These are phyloP conservation scores for Charina bottae DNA, from an alignment of 2,113 vertebrate species.

Conservation along the genomic window DNA sequence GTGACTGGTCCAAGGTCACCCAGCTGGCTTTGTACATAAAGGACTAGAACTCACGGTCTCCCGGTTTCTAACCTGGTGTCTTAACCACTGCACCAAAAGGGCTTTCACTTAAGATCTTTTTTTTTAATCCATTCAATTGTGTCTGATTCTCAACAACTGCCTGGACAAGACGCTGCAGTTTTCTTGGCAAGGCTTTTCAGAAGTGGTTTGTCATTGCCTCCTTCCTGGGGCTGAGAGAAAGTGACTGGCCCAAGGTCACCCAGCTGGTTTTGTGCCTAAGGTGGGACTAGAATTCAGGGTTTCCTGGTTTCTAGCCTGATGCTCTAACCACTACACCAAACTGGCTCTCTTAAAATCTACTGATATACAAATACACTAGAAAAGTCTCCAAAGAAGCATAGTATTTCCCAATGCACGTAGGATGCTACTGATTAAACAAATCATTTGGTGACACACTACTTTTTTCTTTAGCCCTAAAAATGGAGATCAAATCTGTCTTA, in stretches of 20 bases:
- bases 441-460: neutral
- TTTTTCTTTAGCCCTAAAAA: neutral
- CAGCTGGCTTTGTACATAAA: neutral
- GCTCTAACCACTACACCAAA: neutral
- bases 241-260: neutral
- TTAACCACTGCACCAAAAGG: neutral
- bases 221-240: neutral
- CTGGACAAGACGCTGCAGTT: too few species aligned
- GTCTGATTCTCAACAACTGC: too few species aligned
- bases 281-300: neutral
- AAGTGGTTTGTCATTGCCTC: neutral
- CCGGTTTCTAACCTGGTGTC: neutral
- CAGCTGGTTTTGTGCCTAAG: neutral
- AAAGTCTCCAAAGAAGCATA: neutral
- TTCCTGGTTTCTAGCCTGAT: neutral
- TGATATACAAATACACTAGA: neutral
- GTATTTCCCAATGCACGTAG: neutral
- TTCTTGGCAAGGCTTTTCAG: too few species aligned
- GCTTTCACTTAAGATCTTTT: neutral
- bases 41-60: neutral
- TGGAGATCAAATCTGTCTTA: conserved; percentile 57
- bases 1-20: neutral
- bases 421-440: neutral
- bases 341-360: neutral
- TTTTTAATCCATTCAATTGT: too few species aligned